Evolutionary conservation across 1,140 invertebrate species (phyloP).

Genomic region (Drosophila busckii): DNA sequence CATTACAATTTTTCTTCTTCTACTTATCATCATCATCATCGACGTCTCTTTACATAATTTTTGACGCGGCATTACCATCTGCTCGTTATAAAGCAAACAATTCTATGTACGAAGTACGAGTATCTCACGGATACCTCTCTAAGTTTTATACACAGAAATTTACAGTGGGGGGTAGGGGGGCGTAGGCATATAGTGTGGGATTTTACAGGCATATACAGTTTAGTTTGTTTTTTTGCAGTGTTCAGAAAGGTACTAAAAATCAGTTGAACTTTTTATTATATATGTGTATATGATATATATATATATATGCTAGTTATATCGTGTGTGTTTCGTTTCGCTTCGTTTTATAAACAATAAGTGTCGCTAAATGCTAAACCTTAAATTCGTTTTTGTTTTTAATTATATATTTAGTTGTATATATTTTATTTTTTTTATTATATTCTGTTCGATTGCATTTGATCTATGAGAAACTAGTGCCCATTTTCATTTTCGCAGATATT

Average conservation of each 20-base stretch:
- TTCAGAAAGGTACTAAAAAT: slow-evolving; percentile 73
- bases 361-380: slow-evolving; percentile 72
- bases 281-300: slow-evolving; percentile 44
- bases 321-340: slow-evolving; percentile 21
- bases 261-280: slow-evolving; percentile 68
- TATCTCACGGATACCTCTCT: slow-evolving; percentile 44
- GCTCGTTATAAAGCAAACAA: slow-evolving; percentile 45
- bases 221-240: slow-evolving; percentile 8
- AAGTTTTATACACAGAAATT: slow-evolving; percentile 71
- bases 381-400: slow-evolving; percentile 61
- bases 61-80: slow-evolving; percentile 55
- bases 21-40: background rate
- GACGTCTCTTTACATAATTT: slow-evolving; percentile 25
- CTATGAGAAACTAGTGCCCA: slow-evolving; percentile 35
- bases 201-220: slow-evolving; percentile 61
- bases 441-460: slow-evolving; percentile 31
- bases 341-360: slow-evolving; percentile 71
- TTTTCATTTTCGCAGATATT: slow-evolving; percentile 11
- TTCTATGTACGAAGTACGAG: slow-evolving; percentile 32
- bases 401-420: slow-evolving; percentile 19
- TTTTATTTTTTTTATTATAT: slow-evolving; percentile 4
- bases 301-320: slow-evolving; percentile 28
- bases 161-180: slow-evolving; percentile 47
- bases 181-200: slow-evolving; percentile 23
- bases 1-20: slow-evolving; percentile 51